Base-by-base conservation (phyloP, 2,888 invertebrate species). In the Tenthredo notha region DNA sequence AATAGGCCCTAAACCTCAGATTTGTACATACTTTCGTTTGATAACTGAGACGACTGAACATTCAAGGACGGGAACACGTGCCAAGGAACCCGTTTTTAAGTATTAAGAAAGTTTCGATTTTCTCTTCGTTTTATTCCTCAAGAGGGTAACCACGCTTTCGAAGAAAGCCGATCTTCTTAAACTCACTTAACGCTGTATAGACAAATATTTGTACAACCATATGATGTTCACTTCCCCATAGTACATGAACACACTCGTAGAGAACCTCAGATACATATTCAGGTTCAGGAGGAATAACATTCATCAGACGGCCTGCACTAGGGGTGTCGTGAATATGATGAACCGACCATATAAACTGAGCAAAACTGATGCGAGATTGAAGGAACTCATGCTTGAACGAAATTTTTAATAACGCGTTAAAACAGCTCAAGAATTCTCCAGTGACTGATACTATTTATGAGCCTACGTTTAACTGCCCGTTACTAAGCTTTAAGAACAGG, bases 181-280 rank as follows among this genome's bases (percentile, higher is more conserved):
- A 80, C 78, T 58, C 78, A 80, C 78, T 80, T 77, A 77, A 54
- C 77, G 47, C 50, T 25, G 33, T 18, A 29, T 54, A 80, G 61
- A 29, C 58, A 61, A 80, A 80, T 80, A 61, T 80, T 80, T 80
- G 47, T 61, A 61, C 43, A 78, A 61, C 61, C 37, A 40, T 29
- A 61, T 29, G 37, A 37, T 61, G 80, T 25, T 50, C 25, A 40
- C 58, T 80, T 61, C 61, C 61, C 54, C 25, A 33, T 61, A 43
- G 21, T 61, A 40, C 21, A 80, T 21, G 61, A 61, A 21, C 37
- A 61, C 21, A 61, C 80, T 67, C 67, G 18, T 15, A n/a, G n/a
- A 58, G 37, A 40, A 40, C 40, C 58, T n/a, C 3, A 80, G 40
- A 40, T 40, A 40, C 58, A 61, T 58, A 61, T 61, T 21, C 37